Base-by-base conservation (phyloP, 2,888 invertebrate genomes). In the Microctonus aethiopoides region DNA sequence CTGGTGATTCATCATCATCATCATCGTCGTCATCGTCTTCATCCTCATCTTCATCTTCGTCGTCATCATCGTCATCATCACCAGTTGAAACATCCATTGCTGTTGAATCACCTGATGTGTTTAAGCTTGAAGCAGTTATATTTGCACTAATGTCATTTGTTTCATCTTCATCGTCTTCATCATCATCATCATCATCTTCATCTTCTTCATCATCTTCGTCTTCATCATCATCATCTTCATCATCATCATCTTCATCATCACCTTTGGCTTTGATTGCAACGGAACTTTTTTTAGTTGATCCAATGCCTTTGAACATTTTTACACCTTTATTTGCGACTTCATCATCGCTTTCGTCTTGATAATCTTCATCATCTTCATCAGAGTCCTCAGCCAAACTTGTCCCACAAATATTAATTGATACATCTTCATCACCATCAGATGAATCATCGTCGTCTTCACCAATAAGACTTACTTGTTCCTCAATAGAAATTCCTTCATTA, bases 261-360 rank as follows among this genome's bases (percentile, higher is more conserved):
- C 67, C 63, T 1, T 54, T 32, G 5, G 63, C 36, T 22, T 67
- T 70, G 6, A 70, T 65, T 11, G 70, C 41, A 22, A 59, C 62
- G 2, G 60, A 2, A 11, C 66, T 24, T 6, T 22, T 16, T 5
- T 71, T 52, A 9, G 64, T 64, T 16, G 67, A 22, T n/a, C 74
- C 70, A n/a, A 79, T 24, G n/a, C 82, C 82, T 29, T 79, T 77
- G 46, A 81, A 83, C 80, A 78, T 81, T 51, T 78, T 78, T 0
- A 80, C 74, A 10, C 82, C 81, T 36, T 79, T 74, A 0, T 77
- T 75, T 0, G 63, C 68, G 0, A 72, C 74, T 7, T 74, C 72
- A 1, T 70, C 68, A 7, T 71, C 71, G 1, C 62, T 71, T 26
- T 73, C 75, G 9, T 68, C 72, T n/a, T 74, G 74, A 0, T 68